phyloP scores from a whole-genome alignment of 2,113 vertebrate genomes.

The Hippocampus barbouri region DNA sequence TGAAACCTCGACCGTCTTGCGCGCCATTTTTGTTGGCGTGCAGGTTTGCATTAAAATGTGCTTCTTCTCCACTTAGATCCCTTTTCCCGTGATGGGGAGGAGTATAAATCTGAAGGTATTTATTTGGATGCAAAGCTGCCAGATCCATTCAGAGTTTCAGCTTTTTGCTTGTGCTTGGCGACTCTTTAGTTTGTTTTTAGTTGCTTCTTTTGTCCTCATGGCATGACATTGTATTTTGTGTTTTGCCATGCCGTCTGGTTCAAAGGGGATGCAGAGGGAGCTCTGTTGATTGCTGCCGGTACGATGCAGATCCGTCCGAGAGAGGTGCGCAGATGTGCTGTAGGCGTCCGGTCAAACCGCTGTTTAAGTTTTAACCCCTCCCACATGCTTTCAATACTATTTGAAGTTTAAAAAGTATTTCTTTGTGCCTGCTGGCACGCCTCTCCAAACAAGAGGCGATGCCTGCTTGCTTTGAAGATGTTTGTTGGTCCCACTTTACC shows the following conservation, averaged over 20 bases:
- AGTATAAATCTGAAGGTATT: slow-evolving; percentile 78
- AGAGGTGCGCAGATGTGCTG: too few relatives aligned
- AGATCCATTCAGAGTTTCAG: slow-evolving; percentile 26
- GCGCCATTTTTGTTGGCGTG: neutral
- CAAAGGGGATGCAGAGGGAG: neutral
- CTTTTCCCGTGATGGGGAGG: slow-evolving; percentile 70
- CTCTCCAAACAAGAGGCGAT: too few relatives aligned
- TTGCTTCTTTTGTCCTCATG: slow-evolving; percentile 23
- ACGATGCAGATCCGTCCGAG: too few relatives aligned
- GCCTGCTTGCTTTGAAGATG: too few relatives aligned
- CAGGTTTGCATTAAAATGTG: slow-evolving; percentile 59
- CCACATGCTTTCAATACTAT: neutral
- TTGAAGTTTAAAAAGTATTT: neutral
- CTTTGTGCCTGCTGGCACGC: neutral
- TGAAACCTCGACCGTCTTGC: neutral
- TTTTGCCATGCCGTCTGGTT: neutral
- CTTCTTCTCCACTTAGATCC: slow-evolving; percentile 73
- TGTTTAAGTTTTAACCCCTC: neutral
- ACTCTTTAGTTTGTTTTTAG: slow-evolving; percentile 33
- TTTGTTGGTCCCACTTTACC: too few relatives aligned
- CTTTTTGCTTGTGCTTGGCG: slow-evolving; percentile 36
- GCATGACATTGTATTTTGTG: neutral
- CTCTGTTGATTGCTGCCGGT: too few relatives aligned
- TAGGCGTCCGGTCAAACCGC: too few relatives aligned
- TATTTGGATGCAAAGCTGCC: slow-evolving; percentile 50